Percentiles rank a stretch among this genome's conserved stretches.
Conservation (phyloP, 1,140 invertebrate genomes). For the Sipha flava region DNA sequence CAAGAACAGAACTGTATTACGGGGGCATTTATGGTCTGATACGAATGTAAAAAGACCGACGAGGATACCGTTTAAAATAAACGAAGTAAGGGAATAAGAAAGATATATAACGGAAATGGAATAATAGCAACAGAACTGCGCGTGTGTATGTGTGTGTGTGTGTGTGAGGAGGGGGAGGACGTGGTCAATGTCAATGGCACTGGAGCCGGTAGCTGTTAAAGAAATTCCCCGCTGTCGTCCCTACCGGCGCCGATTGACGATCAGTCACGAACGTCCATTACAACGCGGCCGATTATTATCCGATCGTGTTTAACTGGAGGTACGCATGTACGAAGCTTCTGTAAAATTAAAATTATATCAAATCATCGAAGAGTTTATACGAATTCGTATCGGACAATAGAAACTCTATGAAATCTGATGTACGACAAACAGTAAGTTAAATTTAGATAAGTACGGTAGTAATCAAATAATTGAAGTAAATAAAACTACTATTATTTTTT, state of each 20-base stretch:
- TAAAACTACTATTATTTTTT: too few species aligned
- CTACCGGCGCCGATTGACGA: background rate
- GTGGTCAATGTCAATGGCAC: constrained; percentile 27
- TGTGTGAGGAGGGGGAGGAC: background rate
- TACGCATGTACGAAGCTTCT: background rate
- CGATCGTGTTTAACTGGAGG: background rate
- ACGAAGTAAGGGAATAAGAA: background rate
- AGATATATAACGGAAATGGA: constrained; percentile 20
- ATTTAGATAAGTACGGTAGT: too few species aligned
- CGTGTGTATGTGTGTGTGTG: too few species aligned
- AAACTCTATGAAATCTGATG: too few species aligned
- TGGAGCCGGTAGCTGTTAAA: background rate
- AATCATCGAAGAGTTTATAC: too few species aligned
- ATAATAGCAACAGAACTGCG: background rate
- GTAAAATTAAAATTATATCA: too few species aligned
- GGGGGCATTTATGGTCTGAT: background rate
- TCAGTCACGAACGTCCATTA: constrained; percentile 23
- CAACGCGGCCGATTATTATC: background rate
- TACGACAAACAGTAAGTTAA: too few species aligned
- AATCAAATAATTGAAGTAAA: too few species aligned
- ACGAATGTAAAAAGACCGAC: background rate
- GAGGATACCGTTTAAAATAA: background rate
- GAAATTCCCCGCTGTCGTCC: background rate
- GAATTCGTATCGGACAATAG: too few species aligned
- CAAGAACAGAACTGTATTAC: background rate